Evolutionary conservation across 2,797 vertebrate genomes (phyloP).

Genomic region (Tapirus indicus): DNA sequence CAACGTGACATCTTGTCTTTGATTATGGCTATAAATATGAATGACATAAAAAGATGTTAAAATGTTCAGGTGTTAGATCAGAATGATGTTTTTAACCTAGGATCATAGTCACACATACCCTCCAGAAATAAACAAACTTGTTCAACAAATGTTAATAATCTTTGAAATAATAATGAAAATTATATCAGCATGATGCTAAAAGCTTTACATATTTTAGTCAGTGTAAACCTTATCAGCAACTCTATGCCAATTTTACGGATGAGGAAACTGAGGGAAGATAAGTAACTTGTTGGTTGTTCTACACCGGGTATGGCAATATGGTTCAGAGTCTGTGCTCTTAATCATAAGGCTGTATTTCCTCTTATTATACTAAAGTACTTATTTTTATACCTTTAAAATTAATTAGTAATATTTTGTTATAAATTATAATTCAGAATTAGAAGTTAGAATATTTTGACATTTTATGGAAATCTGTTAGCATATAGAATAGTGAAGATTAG

Average conservation of each 20-base stretch:
- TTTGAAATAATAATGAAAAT: conserved; percentile 34
- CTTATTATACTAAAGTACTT: background rate
- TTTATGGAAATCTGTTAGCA: background rate
- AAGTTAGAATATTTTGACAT: conserved; percentile 32
- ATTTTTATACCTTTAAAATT: background rate
- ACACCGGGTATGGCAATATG: background rate
- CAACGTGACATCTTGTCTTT: background rate
- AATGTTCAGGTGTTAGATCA: background rate
- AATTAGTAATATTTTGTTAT: background rate
- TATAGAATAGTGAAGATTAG: background rate
- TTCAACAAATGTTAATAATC: background rate
- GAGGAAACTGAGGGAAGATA: background rate
- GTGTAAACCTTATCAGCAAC: background rate
- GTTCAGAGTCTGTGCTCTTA: background rate
- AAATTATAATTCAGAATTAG: conserved; percentile 26
- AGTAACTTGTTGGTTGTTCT: background rate
- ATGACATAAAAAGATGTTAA: background rate
- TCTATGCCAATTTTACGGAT: background rate
- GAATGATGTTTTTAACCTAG: background rate
- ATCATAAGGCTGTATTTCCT: background rate
- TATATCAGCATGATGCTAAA: background rate
- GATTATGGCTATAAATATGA: background rate
- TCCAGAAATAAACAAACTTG: background rate
- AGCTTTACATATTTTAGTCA: background rate
- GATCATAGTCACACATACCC: background rate